Evolutionary conservation across 1,140 invertebrate species (phyloP), one percentile per base, ranked within the genome.

Genomic region (Diorhabda elongata): DNA sequence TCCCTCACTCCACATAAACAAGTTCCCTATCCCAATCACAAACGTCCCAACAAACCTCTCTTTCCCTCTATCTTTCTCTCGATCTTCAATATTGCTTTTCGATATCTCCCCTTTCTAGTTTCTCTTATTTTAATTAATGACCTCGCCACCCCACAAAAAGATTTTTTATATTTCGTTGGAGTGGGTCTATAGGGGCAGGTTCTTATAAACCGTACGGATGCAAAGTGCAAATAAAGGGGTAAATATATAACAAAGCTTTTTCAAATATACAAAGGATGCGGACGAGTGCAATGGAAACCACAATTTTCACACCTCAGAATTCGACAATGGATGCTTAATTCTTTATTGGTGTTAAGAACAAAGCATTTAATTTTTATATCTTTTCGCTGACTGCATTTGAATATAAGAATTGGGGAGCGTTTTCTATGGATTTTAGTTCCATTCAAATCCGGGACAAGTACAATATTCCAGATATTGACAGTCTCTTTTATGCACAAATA

Each of bases 71-170:
- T 26, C 26, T 26, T 26, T 26, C 26, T 26, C 26, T 26, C 26
- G 26, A 26, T 26, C 26, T 26, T 26, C 26, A 26, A 26, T 26
- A 26, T 26, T 26, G 26, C 26, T 26, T 26, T 26, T 26, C 26
- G 26, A 26, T 26, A 26, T 26, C 26, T 26, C 26, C 26, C 26
- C 26, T 26, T 70, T 66, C 56, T 66, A 63, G 62, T 58, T 69
- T 69, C 68, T 42, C 61, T 6, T 7, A 62, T 62, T 73, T 71
- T 73, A 73, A 73, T 73, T 73, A 73, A 70, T 66, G 66, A 68
- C 69, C 59, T 11, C 63, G 62, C 69, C 63, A 70, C 61, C 62
- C 64, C 45, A 71, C 65, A 69, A 66, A 44, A 26, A 44, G 4
- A 8, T 52, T 8, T 66, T 42, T 61, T 45, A 42, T 45, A 42